These are phyloP conservation scores for Syrista parreyssii DNA, from an alignment of 2,888 invertebrate genomes.

Conservation along the genomic window DNA sequence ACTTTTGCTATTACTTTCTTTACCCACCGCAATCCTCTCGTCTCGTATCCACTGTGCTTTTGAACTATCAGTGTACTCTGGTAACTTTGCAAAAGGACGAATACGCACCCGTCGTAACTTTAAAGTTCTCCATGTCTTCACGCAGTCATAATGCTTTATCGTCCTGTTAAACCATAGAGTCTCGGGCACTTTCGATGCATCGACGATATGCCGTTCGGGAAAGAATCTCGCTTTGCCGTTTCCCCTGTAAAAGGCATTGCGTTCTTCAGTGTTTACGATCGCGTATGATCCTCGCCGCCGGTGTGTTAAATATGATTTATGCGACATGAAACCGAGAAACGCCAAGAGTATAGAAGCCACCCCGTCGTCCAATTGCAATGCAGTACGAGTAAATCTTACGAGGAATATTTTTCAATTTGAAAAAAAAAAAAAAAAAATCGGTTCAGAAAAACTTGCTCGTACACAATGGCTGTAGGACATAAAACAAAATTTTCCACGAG, in stretches of 20 bases:
- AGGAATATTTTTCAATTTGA: not conserved
- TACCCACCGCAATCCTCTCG: not conserved
- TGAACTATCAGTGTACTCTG: not conserved
- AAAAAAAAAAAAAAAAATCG: not conserved
- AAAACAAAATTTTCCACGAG: not conserved
- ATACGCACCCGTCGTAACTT: not conserved
- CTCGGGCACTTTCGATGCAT: not conserved
- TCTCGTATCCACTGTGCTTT: not conserved
- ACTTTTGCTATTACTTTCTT: not conserved
- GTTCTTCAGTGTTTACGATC: slow-evolving; percentile 33
- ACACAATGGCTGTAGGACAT: not conserved
- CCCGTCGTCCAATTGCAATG: not conserved
- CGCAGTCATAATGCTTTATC: not conserved
- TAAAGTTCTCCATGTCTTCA: not conserved
- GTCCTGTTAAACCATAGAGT: not conserved
- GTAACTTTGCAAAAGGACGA: not conserved
- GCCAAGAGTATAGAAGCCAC: not conserved
- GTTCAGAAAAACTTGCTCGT: not conserved
- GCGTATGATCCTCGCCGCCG: slow-evolving; percentile 39
- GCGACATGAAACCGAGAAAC: slow-evolving; percentile 3
- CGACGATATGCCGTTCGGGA: not conserved
- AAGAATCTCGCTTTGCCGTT: not conserved
- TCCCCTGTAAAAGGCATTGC: slow-evolving; percentile 2
- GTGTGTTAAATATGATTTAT: slow-evolving; percentile 27
- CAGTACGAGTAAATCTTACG: not conserved